Base-by-base conservation (phyloP, 2,888 invertebrate genomes). In the Drosophila formosana region DNA sequence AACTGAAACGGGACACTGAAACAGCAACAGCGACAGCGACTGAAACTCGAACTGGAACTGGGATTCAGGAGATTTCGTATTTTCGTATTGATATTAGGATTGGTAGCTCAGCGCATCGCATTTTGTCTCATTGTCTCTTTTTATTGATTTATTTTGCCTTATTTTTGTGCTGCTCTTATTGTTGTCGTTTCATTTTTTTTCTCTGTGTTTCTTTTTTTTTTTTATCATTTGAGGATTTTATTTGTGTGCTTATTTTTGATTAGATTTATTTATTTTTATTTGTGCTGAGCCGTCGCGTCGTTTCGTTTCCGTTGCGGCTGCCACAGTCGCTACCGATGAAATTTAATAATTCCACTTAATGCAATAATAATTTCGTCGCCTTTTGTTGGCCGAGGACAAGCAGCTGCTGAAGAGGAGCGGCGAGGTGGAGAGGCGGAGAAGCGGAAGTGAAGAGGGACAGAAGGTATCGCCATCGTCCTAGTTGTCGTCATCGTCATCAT, bases 301-400 rank as follows among this genome's bases (percentile, higher is more conserved):
- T 45, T 52, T 64, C 75, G 68, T 65, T 73, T 67, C 61, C 63
- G 75, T 52, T 73, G 64, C 43, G 62, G 71, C 45, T 6, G 18
- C 39, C 39, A 41, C 39, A 18, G 39, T 41, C 39, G 39, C 58
- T 66, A 78, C 70, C 82, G 83, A 86, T 86, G 88, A 86, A 86
- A 88, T 86, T 86, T 88, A 86, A 86, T 86, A 86, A 86, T 86
- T 88, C 85, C 88, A 86, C 88, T 86, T 86, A 86, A 88, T 86
- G 85, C 83, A 86, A 86, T 86, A 86, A 88, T 86, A 86, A 86
- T 86, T 85, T 86, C 83, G 86, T 86, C 88, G 85, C 85, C 85
- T 86, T 88, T 85, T 84, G 88, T 84, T 79, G 65, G 37, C 49
- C 43, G 43, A 55, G 62, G 41, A 30, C 49, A 32, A 11, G 49